Base-by-base conservation (phyloP, 2,888 invertebrate species). In the Heliconius sara region DNA sequence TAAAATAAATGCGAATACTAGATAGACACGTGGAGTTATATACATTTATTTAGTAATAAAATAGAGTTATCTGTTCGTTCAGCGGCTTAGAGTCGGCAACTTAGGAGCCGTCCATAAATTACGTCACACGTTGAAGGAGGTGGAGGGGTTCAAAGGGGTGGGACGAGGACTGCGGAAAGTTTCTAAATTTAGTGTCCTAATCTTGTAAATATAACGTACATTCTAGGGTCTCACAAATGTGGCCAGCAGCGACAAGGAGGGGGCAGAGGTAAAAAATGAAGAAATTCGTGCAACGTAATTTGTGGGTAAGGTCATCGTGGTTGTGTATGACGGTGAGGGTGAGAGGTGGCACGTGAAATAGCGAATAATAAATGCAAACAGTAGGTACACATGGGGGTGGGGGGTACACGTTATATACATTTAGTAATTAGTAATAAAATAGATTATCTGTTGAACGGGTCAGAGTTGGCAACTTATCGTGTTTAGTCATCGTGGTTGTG, bases 401-500 rank as follows among this genome's bases (percentile, higher is more conserved):
- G 5, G 22, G 52, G 52, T 52, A 52, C 52, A 52, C 52, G 7
- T 68, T 75, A 75, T 65, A 63, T 75, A 75, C 75, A 75, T 47
- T 65, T 75, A 9, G 75, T 63, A 52, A 52, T 19, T 22, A 52
- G 52, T 52, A 52, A 52, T 22, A 52, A 52, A 52, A 52, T 52
- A 52, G 52, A 13, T 57, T 34, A 52, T 72, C 52, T 73, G 34
- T 60, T 19, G 4, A 52, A 52, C 9, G 19, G 27, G 12, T 27
- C n/a, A 34, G 75, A 65, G 75, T 75, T 39, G 63, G 75, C 75
- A 75, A 75, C 75, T 30, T 4, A 47, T 66, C 25, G 43, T 47
- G 16, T 75, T 65, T 75, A 75, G 22, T 39, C 65, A 6, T 73
- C 73, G 34, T 60, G 57, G n/a, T 60, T 57, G 60, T 79, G 79